A percentile compares a stretch with the other conserved stretches of the same genome.
Evolutionary conservation across 2,888 invertebrate genomes (phyloP).

Genomic region (Nephrotoma guestfalica): DNA sequence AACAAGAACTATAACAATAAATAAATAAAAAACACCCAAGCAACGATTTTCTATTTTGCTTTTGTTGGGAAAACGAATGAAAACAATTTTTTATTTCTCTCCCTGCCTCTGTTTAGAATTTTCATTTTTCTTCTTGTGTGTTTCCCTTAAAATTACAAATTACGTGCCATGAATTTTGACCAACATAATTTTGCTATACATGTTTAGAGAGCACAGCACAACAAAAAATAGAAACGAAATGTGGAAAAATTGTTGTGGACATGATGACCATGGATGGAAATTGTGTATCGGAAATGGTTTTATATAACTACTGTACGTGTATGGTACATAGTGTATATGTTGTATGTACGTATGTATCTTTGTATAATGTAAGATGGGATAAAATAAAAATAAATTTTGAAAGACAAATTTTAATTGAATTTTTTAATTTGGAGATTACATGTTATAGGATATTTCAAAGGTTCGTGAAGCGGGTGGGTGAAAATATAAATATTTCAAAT

Average conservation of each 20-base stretch:
- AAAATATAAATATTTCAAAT: not conserved
- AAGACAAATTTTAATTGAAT: not conserved
- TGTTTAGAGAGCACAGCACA: not conserved
- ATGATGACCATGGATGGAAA: not conserved
- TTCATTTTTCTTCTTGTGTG: not conserved
- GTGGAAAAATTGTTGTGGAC: not conserved
- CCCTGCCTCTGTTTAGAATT: not conserved
- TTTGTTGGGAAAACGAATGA: not conserved
- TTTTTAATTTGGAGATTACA: not conserved
- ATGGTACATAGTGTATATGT: not conserved
- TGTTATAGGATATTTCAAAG: not conserved
- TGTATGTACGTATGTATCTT: not conserved
- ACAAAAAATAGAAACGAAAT: not conserved
- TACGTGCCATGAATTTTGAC: constrained; percentile 5
- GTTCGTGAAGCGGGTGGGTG: not conserved
- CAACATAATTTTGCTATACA: constrained; percentile 1
- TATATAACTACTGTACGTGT: not conserved
- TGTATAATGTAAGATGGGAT: not conserved
- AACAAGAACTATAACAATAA: not conserved
- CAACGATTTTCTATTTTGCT: not conserved
- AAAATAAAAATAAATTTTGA: not conserved
- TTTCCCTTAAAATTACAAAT: constrained; percentile 5
- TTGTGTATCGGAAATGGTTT: not conserved
- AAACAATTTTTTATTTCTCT: not conserved
- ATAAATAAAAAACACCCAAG: not conserved